A percentile compares a stretch with the other conserved stretches of the same genome.
Conservation (phyloP, 2,888 invertebrate genomes). For the Luperina nickerlii region DNA sequence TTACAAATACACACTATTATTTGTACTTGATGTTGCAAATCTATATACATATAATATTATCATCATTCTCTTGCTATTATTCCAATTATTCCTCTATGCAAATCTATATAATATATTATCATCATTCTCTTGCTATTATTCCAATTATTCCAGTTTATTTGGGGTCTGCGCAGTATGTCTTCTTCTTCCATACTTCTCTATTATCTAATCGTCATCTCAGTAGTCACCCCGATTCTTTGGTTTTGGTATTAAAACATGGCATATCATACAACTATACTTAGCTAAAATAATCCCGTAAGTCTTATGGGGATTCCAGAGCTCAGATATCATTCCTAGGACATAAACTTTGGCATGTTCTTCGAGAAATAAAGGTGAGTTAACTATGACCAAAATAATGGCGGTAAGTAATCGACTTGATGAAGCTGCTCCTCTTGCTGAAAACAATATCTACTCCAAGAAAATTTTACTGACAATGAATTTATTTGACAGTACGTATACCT, state of each 20-base stretch:
- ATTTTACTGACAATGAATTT: not conserved
- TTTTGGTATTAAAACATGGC: not conserved
- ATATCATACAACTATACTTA: not conserved
- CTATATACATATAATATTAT: too few relatives aligned
- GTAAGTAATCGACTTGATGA: not conserved
- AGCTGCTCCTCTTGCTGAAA: not conserved
- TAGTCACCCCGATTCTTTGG: not conserved
- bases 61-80: too few relatives aligned
- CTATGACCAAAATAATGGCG: not conserved
- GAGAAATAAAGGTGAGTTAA: not conserved
- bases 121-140: too few relatives aligned
- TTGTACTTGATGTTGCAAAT: not conserved
- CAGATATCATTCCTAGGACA: not conserved
- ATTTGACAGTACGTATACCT: not conserved
- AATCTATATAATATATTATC: too few relatives aligned
- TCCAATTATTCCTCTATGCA: too few relatives aligned
- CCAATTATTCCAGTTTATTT: not conserved
- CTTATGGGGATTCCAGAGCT: not conserved
- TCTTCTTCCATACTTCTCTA: not conserved
- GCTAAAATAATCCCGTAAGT: not conserved
- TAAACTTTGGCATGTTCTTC: not conserved
- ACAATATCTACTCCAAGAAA: not conserved
- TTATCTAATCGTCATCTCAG: too few relatives aligned
- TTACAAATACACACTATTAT: not conserved
- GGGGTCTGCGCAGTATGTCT: not conserved